Base-by-base conservation (phyloP, 2,888 invertebrate genomes). In the Dilophus febrilis region DNA sequence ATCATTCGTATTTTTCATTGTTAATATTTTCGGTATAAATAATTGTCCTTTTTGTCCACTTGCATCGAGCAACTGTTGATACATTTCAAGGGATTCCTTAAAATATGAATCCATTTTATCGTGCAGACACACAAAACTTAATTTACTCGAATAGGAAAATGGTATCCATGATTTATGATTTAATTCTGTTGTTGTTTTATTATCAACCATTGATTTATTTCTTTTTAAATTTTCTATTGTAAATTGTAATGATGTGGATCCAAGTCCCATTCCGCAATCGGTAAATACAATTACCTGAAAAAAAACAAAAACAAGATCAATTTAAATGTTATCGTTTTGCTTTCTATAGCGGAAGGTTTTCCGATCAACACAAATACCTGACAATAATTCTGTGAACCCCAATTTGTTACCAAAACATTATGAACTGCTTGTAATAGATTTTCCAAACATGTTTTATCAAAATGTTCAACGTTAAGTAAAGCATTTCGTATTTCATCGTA, bases 351-450 rank as follows among this genome's bases (percentile, higher is more conserved):
- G n/a, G n/a, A n/a, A n/a, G n/a, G n/a, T n/a, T n/a, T n/a, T n/a
- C n/a, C n/a, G n/a, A n/a, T n/a, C n/a, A n/a, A n/a, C n/a, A n/a
- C n/a, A n/a, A 42, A 49, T 53, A 79, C 74, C 65, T 94, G 91
- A 49, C 85, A 82, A 8, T 82, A 77, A 37, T 82, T 84, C 47
- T 83, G 78, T 44, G 77, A 78, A 5, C 91, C 91, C 94, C 94
- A 95, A 57, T 90, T 87, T 40, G 77, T 77, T 28, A 83, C 67
- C 28, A 92, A 73, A 38, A 87, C 66, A 51, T 77, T 77, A 52
- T 78, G 82, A 2, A 86, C 77, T 16, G 83, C 85, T 50, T 76
- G 72, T 3, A 94, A 64, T 36, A 84, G 84, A 6, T 74, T 71
- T 53, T 85, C 80, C 43, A 91, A 70, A 52, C 81, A 82, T 0